Evolutionary conservation across 1,140 invertebrate species (phyloP).

Genomic region (Trachelipus rathkii): DNA sequence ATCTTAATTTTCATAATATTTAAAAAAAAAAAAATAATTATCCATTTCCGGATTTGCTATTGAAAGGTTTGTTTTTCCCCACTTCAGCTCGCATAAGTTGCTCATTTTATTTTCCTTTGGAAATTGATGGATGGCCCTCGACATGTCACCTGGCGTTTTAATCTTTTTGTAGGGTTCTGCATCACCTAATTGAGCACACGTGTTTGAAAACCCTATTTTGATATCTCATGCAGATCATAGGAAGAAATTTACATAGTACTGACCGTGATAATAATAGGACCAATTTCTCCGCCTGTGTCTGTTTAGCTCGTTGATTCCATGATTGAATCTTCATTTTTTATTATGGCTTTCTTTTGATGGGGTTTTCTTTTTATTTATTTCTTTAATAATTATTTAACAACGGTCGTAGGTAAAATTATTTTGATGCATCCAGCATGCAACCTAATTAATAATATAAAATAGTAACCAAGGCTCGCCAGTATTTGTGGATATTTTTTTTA

Average conservation of each 20-base stretch:
- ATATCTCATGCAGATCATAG: too few species aligned
- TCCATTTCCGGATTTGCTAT: too few species aligned
- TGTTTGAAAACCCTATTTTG: not conserved
- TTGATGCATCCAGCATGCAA: slow-evolving; percentile 4
- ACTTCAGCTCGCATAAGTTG: not conserved
- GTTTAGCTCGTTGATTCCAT: not conserved
- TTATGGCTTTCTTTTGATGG: slow-evolving; percentile 3
- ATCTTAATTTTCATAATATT: too few species aligned
- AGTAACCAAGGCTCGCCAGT: not conserved
- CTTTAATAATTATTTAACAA: not conserved
- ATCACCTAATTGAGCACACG: not conserved
- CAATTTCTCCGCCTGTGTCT: slow-evolving; percentile 2
- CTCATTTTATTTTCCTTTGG: slow-evolving; percentile 5
- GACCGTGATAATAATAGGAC: not conserved
- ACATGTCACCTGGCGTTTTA: not conserved
- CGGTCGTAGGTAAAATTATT: not conserved
- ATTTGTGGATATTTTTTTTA: not conserved
- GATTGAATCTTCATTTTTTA: not conserved
- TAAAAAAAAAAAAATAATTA: too few species aligned
- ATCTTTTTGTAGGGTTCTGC: not conserved
- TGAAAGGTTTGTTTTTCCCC: not conserved
- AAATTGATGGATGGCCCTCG: not conserved
- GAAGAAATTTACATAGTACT: too few species aligned
- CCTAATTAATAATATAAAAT: slow-evolving; percentile 11
- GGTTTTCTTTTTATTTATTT: not conserved